phyloP scores from a whole-genome alignment of 2,797 vertebrate genomes.

The Poeciliopsis infans region DNA sequence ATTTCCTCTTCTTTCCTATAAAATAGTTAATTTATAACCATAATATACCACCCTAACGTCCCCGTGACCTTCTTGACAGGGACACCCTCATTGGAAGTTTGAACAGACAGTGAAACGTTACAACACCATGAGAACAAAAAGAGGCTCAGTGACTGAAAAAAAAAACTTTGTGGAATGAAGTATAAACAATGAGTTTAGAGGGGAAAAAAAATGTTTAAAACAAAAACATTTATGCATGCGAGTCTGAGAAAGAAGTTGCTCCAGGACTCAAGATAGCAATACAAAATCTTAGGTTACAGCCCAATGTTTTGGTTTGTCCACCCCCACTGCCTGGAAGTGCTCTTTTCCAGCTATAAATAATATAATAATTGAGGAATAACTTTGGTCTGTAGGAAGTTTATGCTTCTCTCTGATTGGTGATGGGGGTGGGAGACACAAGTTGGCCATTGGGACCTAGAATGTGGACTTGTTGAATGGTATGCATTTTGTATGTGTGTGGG shows the following conservation, averaged over 20 bases:
- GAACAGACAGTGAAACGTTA: conserved; percentile 38
- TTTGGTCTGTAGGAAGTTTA: conserved; percentile 65
- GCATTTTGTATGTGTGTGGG: conserved; percentile 60
- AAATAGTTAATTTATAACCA: conserved; percentile 39
- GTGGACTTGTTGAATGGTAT: conserved; percentile 57
- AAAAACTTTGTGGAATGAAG: conserved; percentile 16
- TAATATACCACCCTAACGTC: conserved; percentile 22
- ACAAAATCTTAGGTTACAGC: conserved; percentile 53
- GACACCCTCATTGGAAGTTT: conserved; percentile 31
- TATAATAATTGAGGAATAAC: conserved; percentile 72
- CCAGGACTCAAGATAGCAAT: conserved; percentile 46
- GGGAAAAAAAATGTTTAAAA: conserved; percentile 24
- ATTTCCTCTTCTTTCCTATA: conserved; percentile 62
- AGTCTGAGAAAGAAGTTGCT: conserved; percentile 42
- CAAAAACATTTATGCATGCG: conserved; percentile 39
- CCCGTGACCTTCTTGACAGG: conserved; percentile 37
- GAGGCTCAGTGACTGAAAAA: conserved; percentile 19
- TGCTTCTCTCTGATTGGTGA: conserved; percentile 70
- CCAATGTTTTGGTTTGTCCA: conserved; percentile 67
- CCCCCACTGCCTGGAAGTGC: conserved; percentile 64
- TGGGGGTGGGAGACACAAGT: conserved; percentile 61
- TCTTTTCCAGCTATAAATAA: conserved; percentile 69
- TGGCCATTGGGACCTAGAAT: conserved; percentile 51
- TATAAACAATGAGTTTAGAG: conserved; percentile 33
- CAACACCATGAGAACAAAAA: conserved; percentile 26